Conservation (phyloP, 1,140 invertebrate genomes). For the Drosophila pandora region DNA sequence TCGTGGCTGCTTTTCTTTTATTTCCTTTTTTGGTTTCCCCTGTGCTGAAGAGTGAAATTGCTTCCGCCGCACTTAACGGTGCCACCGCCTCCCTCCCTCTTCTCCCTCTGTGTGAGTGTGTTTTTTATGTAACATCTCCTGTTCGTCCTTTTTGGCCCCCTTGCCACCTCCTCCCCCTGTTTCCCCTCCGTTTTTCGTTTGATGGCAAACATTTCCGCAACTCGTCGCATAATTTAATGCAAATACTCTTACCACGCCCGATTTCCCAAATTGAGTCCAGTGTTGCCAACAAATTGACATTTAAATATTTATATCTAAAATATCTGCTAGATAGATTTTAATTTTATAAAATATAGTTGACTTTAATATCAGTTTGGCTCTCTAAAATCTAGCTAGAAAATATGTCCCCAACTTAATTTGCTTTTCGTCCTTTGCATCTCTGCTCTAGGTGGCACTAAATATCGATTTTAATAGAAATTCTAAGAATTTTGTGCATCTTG, state of each 20-base stretch:
- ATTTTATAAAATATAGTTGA: neutral
- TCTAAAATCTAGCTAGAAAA: neutral
- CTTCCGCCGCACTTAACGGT: slow-evolving; percentile 78
- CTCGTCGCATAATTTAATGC: slow-evolving; percentile 81
- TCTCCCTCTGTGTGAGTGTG: neutral
- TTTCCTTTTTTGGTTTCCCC: slow-evolving; percentile 74
- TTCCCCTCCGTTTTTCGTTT: slow-evolving; percentile 38
- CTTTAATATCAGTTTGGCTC: too few species aligned
- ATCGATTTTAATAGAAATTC: slow-evolving; percentile 72
- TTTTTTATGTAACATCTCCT: slow-evolving; percentile 4
- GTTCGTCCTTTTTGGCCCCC: neutral
- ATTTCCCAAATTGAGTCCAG: slow-evolving; percentile 14
- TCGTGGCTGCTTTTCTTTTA: slow-evolving; percentile 61
- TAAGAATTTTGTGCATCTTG: slow-evolving; percentile 66
- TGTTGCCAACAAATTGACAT: slow-evolving; percentile 2
- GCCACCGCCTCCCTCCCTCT: slow-evolving; percentile 5
- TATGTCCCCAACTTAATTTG: too few species aligned
- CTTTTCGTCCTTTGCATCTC: slow-evolving; percentile 32
- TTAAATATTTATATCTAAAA: neutral
- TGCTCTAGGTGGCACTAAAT: slow-evolving; percentile 47
- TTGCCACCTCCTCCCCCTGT: neutral
- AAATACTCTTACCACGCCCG: slow-evolving; percentile 54
- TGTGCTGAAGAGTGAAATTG: slow-evolving; percentile 77
- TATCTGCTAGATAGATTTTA: neutral
- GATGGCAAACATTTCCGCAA: slow-evolving; percentile 79